Base-by-base conservation (phyloP, 2,888 invertebrate species). In the Coremacera marginata region DNA sequence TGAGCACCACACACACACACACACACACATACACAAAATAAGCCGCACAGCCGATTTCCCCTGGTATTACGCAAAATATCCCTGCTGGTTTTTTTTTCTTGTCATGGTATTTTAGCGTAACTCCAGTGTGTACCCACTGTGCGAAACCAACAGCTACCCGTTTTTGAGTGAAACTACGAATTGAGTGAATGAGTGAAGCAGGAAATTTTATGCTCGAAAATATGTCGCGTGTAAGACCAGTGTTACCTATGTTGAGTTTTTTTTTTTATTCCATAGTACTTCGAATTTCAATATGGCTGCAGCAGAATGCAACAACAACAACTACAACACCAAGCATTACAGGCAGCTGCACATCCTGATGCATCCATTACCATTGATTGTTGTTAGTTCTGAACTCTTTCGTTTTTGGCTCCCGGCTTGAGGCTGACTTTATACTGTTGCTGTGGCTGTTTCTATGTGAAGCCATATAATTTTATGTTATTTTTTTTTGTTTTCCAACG, bases 61-160 rank as follows among this genome's bases (percentile, higher is more conserved):
- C 81, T 75, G 78, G 81, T 78, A 74, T 81, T 81, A 81, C 81
- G 81, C 81, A 81, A 79, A 79, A 67, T 49, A 34, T 68, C 49
- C 67, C 65, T 67, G 37, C 82, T 77, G 27, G n/a, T n/a, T 51
- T 25, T 62, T 62, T 44, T 57, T 37, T 52, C 31, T 55, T 22
- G 34, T 7, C 34, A 37, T 25, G 31, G 27, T 31, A 84, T 82
- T 83, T 84, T 80, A 82, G 86, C 86, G 84, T 84, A 86, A 85
- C 84, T 81, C 85, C 83, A 82, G 84, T 75, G 71, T 77, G 80
- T 75, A 51, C 76, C 82, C 80, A 80, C 80, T 81, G 81, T 44
- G 44, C 44, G 44, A 44, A 44, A 44, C 44, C 44, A 14, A 44
- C 85, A 81, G 81, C 70, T 37, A 51, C 62, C 19, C 65, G 57